Evolutionary conservation across 2,113 vertebrate genomes (phyloP).

Genomic region (Xiphophorus hellerii): DNA sequence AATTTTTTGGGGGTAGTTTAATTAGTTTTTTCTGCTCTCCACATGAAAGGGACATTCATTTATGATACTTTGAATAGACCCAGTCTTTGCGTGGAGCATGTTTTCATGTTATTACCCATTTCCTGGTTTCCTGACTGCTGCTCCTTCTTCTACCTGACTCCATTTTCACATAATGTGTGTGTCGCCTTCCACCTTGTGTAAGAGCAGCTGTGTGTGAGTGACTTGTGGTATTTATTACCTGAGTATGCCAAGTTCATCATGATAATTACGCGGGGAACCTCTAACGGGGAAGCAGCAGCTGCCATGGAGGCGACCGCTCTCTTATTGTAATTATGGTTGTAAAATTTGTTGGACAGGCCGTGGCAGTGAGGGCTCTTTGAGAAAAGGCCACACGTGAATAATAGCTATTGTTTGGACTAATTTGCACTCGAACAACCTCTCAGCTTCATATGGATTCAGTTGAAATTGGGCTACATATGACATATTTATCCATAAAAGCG

Average conservation of each 20-base stretch:
- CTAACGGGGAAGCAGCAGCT: conserved; percentile 59
- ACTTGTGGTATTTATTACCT: conserved; percentile 61
- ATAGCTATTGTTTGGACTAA: conserved; percentile 42
- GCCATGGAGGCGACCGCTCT: conserved; percentile 35
- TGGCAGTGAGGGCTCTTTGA: conserved; percentile 40
- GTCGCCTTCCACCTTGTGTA: conserved; percentile 5
- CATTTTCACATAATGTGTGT: neutral
- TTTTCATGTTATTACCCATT: neutral
- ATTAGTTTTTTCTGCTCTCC: neutral
- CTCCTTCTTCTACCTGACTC: neutral
- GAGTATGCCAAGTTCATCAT: conserved; percentile 63
- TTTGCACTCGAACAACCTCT: conserved; percentile 34
- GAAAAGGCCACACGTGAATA: conserved; percentile 31
- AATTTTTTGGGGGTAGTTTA: neutral
- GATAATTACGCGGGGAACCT: conserved; percentile 72
- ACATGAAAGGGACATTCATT: neutral
- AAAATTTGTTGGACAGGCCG: conserved; percentile 57
- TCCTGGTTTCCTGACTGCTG: neutral
- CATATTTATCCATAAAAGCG: neutral
- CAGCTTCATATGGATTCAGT: conserved; percentile 25
- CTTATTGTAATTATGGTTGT: conserved; percentile 62
- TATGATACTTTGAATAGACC: neutral
- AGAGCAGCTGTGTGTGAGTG: conserved; percentile 16
- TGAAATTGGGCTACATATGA: neutral
- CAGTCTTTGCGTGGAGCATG: too few relatives aligned